Evolutionary conservation across 2,888 invertebrate genomes (phyloP).

Genomic region (Opisthograptis luteolata): DNA sequence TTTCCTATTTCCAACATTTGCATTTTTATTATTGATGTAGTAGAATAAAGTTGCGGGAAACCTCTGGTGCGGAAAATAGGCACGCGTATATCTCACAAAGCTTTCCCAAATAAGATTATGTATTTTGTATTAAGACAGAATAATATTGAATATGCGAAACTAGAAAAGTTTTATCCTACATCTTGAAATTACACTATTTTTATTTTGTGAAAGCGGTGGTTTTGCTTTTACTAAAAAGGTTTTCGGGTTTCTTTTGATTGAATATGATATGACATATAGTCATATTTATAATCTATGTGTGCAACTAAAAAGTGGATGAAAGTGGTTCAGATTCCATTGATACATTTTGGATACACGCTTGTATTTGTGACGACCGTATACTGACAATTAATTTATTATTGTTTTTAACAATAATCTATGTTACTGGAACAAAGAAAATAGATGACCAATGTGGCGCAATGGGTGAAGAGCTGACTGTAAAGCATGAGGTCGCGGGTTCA

Average conservation of each 20-base stretch:
- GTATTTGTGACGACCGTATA: too few species aligned
- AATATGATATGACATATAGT: too few species aligned
- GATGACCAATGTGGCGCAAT: too few species aligned
- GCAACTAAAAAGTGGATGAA: too few species aligned
- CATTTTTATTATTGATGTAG: slow-evolving; percentile 40
- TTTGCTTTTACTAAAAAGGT: background rate
- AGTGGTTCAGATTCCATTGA: too few species aligned
- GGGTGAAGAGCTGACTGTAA: too few species aligned
- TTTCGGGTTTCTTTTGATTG: background rate
- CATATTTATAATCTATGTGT: too few species aligned
- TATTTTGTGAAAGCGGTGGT: slow-evolving; percentile 1
- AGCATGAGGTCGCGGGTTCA: too few species aligned
- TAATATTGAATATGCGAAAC: slow-evolving; percentile 19
- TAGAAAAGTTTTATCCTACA: slow-evolving; percentile 8
- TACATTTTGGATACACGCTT: too few species aligned
- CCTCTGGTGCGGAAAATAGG: slow-evolving; percentile 24
- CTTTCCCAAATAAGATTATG: slow-evolving; percentile 18
- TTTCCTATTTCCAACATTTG: slow-evolving; percentile 41
- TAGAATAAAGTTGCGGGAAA: slow-evolving; percentile 26
- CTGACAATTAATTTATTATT: too few species aligned
- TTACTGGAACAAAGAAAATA: too few species aligned
- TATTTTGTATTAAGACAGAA: slow-evolving; percentile 15
- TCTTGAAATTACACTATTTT: slow-evolving; percentile 13
- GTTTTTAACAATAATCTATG: too few species aligned
- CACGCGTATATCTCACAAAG: slow-evolving; percentile 16